Evolutionary conservation across 2,797 vertebrate species (phyloP).

Genomic region (Urophycis tenuis): DNA sequence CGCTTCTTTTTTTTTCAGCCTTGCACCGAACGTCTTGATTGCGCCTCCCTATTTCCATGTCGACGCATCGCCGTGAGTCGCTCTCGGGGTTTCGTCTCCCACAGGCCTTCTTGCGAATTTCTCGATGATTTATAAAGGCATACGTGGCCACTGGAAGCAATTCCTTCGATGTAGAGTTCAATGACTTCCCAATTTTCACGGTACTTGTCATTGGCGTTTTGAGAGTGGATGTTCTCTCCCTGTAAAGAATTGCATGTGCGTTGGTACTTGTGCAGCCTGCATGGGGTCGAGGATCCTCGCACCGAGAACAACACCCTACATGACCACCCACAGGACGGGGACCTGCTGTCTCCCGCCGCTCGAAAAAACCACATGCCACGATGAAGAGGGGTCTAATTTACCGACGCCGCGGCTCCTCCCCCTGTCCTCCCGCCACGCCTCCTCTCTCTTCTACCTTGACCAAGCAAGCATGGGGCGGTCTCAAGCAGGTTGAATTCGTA

Average conservation of each 20-base stretch:
- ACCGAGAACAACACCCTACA: neutral
- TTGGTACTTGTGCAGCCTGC: neutral
- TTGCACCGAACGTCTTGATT: neutral
- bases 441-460: slow-evolving; percentile 56
- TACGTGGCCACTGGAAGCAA: no score
- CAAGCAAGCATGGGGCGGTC: slow-evolving; percentile 37
- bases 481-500: slow-evolving; percentile 30
- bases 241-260: no score
- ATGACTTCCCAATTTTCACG: no score
- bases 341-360: neutral
- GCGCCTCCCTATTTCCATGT: no score
- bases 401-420: slow-evolving; percentile 38
- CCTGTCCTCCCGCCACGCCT: slow-evolving; percentile 28
- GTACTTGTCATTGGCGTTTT: no score
- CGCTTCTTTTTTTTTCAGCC: neutral
- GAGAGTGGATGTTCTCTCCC: no score
- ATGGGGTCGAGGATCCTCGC: slow-evolving; percentile 10
- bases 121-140: no score
- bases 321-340: neutral
- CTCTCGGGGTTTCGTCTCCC: no score
- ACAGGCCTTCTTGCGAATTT: no score
- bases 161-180: no score
- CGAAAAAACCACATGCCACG: slow-evolving; percentile 5
- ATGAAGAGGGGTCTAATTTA: slow-evolving; percentile 57
- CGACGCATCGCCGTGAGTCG: no score